Percentiles rank a stretch among this genome's conserved stretches.
Conservation (phyloP, 2,797 vertebrate genomes). For the Thaleichthys pacificus region DNA sequence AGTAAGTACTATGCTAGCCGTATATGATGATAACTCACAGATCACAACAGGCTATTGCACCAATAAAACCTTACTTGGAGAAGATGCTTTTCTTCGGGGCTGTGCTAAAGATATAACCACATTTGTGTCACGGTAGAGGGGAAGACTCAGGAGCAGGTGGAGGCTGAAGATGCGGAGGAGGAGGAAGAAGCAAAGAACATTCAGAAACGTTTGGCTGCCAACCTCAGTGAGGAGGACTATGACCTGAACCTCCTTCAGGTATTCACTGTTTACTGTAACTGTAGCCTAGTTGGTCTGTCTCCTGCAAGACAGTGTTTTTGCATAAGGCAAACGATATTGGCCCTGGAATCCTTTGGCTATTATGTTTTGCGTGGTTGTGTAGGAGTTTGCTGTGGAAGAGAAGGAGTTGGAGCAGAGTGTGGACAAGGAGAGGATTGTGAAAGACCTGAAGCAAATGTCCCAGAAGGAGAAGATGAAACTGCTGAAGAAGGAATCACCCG, state of each 20-base stretch:
- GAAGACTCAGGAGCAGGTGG: conserved; percentile 76
- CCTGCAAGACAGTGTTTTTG: neutral
- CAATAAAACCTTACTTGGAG: no score
- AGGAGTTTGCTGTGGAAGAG: conserved; percentile 71
- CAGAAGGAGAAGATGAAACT: conserved; percentile 91
- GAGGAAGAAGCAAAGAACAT: conserved; percentile 91
- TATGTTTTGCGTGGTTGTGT: conserved; percentile 4
- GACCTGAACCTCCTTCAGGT: conserved; percentile 86
- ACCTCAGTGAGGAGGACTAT: conserved; percentile 90
- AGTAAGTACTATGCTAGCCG: conserved; percentile 59
- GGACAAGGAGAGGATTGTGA: conserved; percentile 80
- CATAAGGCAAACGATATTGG: neutral
- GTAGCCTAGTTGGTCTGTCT: neutral
- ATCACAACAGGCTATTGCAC: neutral
- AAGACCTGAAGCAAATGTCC: conserved; percentile 87
- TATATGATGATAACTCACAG: neutral
- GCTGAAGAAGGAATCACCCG: conserved; percentile 92
- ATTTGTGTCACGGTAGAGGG: conserved; percentile 57
- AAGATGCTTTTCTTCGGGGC: no score
- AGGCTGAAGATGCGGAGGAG: conserved; percentile 89
- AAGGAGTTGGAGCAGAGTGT: conserved; percentile 49
- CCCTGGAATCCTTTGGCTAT: no score
- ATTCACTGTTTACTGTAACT: conserved; percentile 4
- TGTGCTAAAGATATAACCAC: no score
- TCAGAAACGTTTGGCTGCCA: conserved; percentile 84